Evolutionary conservation across 1,140 invertebrate species (phyloP), one percentile per base, ranked within the genome.

Genomic region (Drosophila tani): DNA sequence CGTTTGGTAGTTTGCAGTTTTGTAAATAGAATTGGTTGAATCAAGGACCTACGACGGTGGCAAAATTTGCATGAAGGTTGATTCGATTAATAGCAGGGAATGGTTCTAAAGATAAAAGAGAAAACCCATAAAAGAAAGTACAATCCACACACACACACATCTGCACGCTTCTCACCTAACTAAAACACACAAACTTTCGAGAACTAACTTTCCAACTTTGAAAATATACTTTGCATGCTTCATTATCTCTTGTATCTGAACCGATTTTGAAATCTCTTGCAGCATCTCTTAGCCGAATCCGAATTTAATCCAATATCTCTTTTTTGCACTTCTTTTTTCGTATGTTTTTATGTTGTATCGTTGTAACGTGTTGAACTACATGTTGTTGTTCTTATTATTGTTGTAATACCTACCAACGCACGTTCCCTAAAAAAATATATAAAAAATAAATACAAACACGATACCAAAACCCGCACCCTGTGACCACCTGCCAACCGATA

Each of bases 321-420:
- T 67, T 67, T 49, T 75, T 73, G 74, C 68, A 90, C 69, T 84
- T 79, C 41, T 81, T 70, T 67, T 88, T 78, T 79, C 68, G 27
- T 71, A 60, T 81, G 73, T 81, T 69, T 83, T 58, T 41, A 24
- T 46, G 65, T 58, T 58, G 63, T 68, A 53, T 38, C 77, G 63
- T 86, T 60, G 53, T 73, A 73, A 73, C 68, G 69, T 73, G 67
- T 73, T 69, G 50, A 69, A n/a, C 68, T 47, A 71, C 68, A 40
- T 80, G 58, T 76, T 80, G 70, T 80, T 76, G 58, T 82, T 77
- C 64, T 81, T 83, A 77, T 83, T 79, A 56, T 71, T 65, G 29
- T 65, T 82, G 62, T 82, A 69, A 75, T 86, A 75, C 73, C 74
- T 63, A 63, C 59, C 66, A 51, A 73, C 69, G 69, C 69, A 73